These are phyloP conservation scores for Drosophila hydei DNA, from an alignment of 1,140 invertebrate species.

Conservation along the genomic window DNA sequence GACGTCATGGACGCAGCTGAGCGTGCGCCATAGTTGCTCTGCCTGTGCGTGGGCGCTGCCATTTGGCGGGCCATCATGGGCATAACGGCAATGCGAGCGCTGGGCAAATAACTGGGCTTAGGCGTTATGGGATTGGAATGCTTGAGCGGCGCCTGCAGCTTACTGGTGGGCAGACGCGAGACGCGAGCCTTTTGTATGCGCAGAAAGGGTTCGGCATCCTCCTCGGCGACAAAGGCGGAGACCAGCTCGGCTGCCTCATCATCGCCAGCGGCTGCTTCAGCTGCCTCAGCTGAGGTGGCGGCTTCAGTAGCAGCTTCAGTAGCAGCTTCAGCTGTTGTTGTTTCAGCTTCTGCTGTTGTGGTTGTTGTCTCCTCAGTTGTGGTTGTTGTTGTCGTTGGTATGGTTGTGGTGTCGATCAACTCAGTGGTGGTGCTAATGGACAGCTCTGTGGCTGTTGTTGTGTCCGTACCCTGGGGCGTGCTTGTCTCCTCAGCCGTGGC, in stretches of 20 bases:
- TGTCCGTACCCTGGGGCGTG: conserved; percentile 45
- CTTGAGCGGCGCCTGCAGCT: conserved; percentile 71
- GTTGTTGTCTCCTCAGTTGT: conserved; percentile 61
- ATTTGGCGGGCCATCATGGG: conserved; percentile 70
- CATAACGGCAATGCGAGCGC: conserved; percentile 51
- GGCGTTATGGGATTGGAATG: conserved; percentile 71
- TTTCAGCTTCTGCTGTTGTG: conserved; percentile 55
- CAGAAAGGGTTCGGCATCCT: conserved; percentile 67
- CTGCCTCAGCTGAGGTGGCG: conserved; percentile 29
- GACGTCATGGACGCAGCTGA: conserved; percentile 41
- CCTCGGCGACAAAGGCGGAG: conserved; percentile 70
- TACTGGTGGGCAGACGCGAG: conserved; percentile 66
- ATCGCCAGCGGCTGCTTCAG: conserved; percentile 38
- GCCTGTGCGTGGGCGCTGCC: conserved; percentile 44
- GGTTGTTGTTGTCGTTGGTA: conserved; percentile 30
- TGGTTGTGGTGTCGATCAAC: conserved; percentile 6
- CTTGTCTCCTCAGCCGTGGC: conserved; percentile 54
- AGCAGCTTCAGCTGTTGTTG: conserved; percentile 46
- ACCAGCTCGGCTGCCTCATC: conserved; percentile 75
- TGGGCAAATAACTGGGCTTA: conserved; percentile 66
- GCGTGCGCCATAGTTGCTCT: conserved; percentile 30
- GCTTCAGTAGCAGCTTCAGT: conserved; percentile 41
- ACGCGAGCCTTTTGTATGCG: conserved; percentile 74
- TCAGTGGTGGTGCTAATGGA: conserved; percentile 23
- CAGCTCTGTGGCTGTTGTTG: conserved; percentile 46